Evolutionary conservation across 2,113 vertebrate species (phyloP), one percentile per base, ranked within the genome.

Genomic region (Podocnemis expansa): DNA sequence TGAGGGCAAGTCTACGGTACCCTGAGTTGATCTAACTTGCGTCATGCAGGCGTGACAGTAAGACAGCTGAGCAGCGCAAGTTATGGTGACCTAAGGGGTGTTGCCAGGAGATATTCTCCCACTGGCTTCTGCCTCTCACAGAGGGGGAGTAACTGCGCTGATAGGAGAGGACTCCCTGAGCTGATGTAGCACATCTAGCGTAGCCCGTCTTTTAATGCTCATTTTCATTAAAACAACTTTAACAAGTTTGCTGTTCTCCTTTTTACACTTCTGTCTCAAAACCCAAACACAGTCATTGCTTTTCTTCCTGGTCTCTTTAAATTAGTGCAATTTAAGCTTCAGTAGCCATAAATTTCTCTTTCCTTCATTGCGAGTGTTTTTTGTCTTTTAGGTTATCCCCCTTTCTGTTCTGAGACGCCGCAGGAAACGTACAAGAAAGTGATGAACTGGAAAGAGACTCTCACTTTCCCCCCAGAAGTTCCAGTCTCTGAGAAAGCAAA

Each of bases 361-460:
- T 89, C 8, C 84, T 83, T 88, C 43, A 7, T 38, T n/a, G 10
- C 16, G 54, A 1, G 70, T 2, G 2, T 2, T 1, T 70, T 88
- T 93, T 75, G 49, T 76, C 11, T 81, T 87, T 27, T 97, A 99
- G 99, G 99, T 89, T 99, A 99, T 90, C 99, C 99, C 45, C 99
- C 99, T 0, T 99, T 99, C 98, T 99, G 99, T 97, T 99, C 99
- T 0, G 99, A 99, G 98, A 99, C 99, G 5, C 99, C 99, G 91
- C 99, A 99, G 94, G 99, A 99, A 96, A 99, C 99, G 0, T 99
- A 99, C 34, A 99, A 99, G 96, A 99, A 99, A 92, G 99, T 99
- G 91, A 99, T 99, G 99, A 99, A 99, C 95, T 99, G 99, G 99
- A 98, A 99, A 96, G 99, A 99, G 98, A 99, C 99, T 1, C 95